Evolutionary conservation across 1,140 invertebrate species (phyloP).

Genomic region (Tetranychus cinnabarinus): DNA sequence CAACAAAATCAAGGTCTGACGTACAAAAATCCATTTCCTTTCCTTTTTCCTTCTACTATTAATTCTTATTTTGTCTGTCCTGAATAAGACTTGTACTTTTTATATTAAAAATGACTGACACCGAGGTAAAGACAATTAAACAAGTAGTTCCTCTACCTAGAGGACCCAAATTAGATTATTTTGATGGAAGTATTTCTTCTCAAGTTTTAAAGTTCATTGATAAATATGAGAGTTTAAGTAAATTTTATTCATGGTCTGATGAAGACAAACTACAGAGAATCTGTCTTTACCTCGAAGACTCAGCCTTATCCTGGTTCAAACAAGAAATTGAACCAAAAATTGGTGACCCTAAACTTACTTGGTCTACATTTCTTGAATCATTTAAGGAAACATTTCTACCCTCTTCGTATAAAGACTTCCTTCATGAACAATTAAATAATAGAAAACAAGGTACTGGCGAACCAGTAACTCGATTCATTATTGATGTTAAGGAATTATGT

Average conservation of each 20-base stretch:
- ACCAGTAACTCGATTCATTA: background rate
- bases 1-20: too few species aligned
- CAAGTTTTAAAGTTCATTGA: background rate
- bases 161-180: background rate
- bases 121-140: too few species aligned
- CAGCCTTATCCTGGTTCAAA: background rate
- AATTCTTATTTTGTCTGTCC: too few species aligned
- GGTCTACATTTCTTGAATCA: background rate
- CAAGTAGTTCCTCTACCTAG: background rate
- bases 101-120: too few species aligned
- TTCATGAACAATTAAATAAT: background rate
- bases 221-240: background rate
- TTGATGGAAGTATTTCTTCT: background rate
- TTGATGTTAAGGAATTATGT: background rate
- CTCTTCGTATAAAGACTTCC: background rate
- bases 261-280: background rate
- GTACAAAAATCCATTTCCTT: too few species aligned
- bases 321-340: background rate
- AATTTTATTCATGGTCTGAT: background rate
- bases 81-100: too few species aligned
- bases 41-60: too few species aligned
- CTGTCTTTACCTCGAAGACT: background rate
- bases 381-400: background rate
- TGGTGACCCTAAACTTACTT: background rate
- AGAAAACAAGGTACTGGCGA: background rate